phyloP scores from a whole-genome alignment of 1,140 invertebrate genomes.

The Ceratosolen fusciceps region DNA sequence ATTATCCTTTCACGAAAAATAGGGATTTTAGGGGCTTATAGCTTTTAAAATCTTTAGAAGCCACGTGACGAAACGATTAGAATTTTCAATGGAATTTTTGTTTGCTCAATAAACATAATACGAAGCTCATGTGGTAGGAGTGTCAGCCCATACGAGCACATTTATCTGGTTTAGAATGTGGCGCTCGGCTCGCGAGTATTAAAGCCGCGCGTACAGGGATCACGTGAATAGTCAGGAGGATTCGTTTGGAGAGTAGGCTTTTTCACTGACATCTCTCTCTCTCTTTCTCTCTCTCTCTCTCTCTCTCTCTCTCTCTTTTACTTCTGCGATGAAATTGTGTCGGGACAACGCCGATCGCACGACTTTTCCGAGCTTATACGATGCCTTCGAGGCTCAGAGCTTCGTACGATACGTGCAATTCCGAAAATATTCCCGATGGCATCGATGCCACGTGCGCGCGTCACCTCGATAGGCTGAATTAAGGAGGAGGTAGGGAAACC shows the following conservation, averaged over 20 bases:
- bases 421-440: too few species aligned
- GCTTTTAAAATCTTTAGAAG: background rate
- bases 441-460: background rate
- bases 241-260: background rate
- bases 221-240: background rate
- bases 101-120: background rate
- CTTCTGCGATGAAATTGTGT: slow-evolving; percentile 22
- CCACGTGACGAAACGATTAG: background rate
- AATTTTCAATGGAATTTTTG: slow-evolving; percentile 30
- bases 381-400: slow-evolving; percentile 1
- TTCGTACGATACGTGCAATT: slow-evolving; percentile 1
- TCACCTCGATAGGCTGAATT: too few species aligned
- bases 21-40: background rate
- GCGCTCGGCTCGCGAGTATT: too few species aligned
- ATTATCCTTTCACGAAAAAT: background rate
- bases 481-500: background rate
- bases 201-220: background rate
- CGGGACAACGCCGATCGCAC: background rate
- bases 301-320: background rate
- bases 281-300: background rate
- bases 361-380: background rate
- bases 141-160: slow-evolving; percentile 17
- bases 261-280: slow-evolving; percentile 36
- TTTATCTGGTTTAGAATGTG: slow-evolving; percentile 31
- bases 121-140: background rate